Percentiles rank a stretch among this genome's conserved stretches.
Conservation (phyloP, 2,888 invertebrate species). For the Drosophila quinaria region DNA sequence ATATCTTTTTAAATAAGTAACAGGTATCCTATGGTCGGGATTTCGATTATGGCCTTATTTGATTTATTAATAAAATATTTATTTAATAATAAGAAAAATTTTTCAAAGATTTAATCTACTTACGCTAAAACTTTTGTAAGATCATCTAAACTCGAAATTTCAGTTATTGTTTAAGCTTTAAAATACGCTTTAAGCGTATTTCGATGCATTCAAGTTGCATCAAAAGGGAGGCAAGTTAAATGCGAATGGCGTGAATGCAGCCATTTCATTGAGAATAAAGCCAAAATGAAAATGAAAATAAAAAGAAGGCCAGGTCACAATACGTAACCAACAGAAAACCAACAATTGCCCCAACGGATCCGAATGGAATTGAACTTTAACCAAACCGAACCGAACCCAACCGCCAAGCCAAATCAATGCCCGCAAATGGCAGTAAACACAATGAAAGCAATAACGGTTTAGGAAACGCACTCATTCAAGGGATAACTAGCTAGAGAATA, state of each 20-base stretch:
- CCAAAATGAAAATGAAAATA: conserved; percentile 43
- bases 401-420: conserved; percentile 68
- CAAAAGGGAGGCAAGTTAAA: neutral
- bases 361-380: conserved; percentile 31
- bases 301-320: conserved; percentile 39
- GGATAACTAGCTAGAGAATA: conserved; percentile 18
- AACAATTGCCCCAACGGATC: conserved; percentile 40
- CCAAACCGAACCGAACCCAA: conserved; percentile 18
- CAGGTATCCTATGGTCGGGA: no score
- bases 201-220: conserved; percentile 4
- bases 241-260: neutral
- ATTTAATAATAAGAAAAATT: no score
- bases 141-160: neutral
- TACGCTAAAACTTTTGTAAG: neutral
- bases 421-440: conserved; percentile 54
- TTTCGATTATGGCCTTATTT: no score
- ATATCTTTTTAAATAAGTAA: no score
- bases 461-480: neutral
- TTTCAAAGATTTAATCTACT: no score
- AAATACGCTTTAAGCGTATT: conserved; percentile 10
- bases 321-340: conserved; percentile 43
- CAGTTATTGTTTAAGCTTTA: neutral
- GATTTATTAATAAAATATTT: no score
- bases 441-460: conserved; percentile 28
- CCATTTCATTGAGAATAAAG: conserved; percentile 58